Evolutionary conservation across 2,797 vertebrate species (phyloP), one percentile per base, ranked within the genome.

Genomic region (Echiichthys vipera): DNA sequence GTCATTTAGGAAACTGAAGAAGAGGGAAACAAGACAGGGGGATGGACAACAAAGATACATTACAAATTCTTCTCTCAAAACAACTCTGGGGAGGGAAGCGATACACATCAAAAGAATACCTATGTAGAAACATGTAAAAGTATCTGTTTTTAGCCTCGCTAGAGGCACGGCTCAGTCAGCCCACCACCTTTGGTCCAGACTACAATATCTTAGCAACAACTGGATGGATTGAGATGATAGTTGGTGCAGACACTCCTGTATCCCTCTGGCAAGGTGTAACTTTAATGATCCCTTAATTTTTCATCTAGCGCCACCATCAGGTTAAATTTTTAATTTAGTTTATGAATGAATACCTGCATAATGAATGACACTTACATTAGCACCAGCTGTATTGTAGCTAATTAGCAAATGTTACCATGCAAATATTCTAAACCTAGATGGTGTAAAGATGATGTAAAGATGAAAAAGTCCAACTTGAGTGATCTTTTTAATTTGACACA

Each of bases 21-120:
- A 5, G 46, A 63, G 65, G 64, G 64, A 82, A 78, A 75, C 55
- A 70, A 47, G 51, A 40, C 29, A 51, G 13, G 14, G 32, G 65
- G 62, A 74, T 51, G 29, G 51, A 76, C 14, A 5, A 9, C 27
- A 76, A 43, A 57, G 24, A 53, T 5, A 24, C 10, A 43, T 22
- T 24, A 57, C 24, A 59, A 45, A 34, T 39, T 11, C 20, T 29
- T 17, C 24, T 57, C 15, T 7, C 14, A 40, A 39, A 71, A 46
- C 36, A 12, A 15, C 24, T 36, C n/a, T n/a, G n/a, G n/a, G n/a
- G n/a, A n/a, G 29, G 2, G 40, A 50, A 24, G 15, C 24, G 18
- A 13, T 2, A 42, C 7, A 40, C 29, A 25, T n/a, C 40, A 54
- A 13, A n/a, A 45, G 24, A 42, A 12, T 9, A 40, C 5, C 24